Base-by-base conservation (phyloP, 2,113 vertebrate genomes). In the Platichthys flesus region DNA sequence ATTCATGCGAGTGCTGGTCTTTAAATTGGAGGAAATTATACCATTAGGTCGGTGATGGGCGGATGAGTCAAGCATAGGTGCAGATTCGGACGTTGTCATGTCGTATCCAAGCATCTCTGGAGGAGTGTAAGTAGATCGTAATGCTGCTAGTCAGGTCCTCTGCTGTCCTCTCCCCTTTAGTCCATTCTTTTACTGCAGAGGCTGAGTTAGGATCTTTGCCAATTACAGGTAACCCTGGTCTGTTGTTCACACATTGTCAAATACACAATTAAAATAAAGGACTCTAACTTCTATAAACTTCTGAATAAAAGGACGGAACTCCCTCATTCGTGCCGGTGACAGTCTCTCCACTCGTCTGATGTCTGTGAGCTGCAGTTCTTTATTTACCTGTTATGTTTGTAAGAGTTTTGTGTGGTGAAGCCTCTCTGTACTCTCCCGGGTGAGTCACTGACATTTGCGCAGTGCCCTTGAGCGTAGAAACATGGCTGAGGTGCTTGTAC, bases 391-490 rank as follows among this genome's bases (percentile, higher is more conserved):
- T 74, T 66, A 42, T 75, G 37, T 76, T 66, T 65, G 64, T 71
- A 71, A 55, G 62, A 57, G 81, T 79, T 81, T 31, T 67, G 76
- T 80, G 65, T 26, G 56, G 7, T n/a, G 62, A 8, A 26, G 60
- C 81, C 51, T 68, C 54, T 83, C 56, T 12, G 42, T 15, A 31
- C 68, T 1, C 77, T 81, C 83, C 72, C 81, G 4, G 20, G 76
- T 75, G 83, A 78, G 73, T 74, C 84, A 26, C 51, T 86, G 85
- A 85, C 88, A 86, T 87, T 83, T 88, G 54, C 37, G 69, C 82
- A 55, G 79, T 78, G 84, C 78, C 82, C 86, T 86, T 86, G 70
- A 82, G 83, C 21, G 37, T 52, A 51, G 57, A 76, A 73, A 79
- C 68, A 72, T 3, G 47, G 62, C 73, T 15, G 70, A 70, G 74